Evolutionary conservation across 2,888 invertebrate genomes (phyloP), one percentile per base, ranked within the genome.

Genomic region (Mellilla xanthometata): DNA sequence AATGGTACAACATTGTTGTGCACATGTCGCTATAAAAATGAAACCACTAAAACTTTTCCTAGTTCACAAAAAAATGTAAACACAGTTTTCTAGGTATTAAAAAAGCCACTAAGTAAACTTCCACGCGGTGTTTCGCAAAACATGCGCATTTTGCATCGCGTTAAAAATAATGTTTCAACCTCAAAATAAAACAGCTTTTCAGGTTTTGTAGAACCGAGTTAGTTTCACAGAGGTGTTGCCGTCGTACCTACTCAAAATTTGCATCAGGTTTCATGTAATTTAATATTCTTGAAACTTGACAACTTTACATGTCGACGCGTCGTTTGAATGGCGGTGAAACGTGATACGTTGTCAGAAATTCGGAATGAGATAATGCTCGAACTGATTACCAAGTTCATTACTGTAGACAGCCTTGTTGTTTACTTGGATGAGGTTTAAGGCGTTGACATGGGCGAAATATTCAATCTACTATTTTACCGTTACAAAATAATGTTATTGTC

Each of bases 201-300:
- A 1, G n/a, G 29, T 29, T 15, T 33, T 12, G 10, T 6, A 29
- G 29, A 33, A 38, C 6, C 39, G 39, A 36, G 36, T 36, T 34
- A 38, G 36, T 38, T 34, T 39, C 15, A 6, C 41, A 9, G 11
- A 12, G 12, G 28, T 7, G 12, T 12, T 38, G 4, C 9, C 24
- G 7, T 24, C 33, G 15, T 12, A 3, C 12, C 27, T 12, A 3
- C 12, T 22, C 6, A 5, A 24, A 28, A 41, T 47, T 28, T 38
- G 36, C 36, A 47, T 36, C 32, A 5, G 15, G 32, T 24, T 47
- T 15, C 31, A 28, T 11, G 9, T 47, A 41, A 47, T 32, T 40
- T 35, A 22, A 39, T 45, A 27, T 28, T 32, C 15, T 23, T 11
- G 36, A 7, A 32, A 31, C 10, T 35, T 23, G 26, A 40, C 12